Base-by-base conservation (phyloP, 2,888 invertebrate species). In the Meghimatium bilineatum region DNA sequence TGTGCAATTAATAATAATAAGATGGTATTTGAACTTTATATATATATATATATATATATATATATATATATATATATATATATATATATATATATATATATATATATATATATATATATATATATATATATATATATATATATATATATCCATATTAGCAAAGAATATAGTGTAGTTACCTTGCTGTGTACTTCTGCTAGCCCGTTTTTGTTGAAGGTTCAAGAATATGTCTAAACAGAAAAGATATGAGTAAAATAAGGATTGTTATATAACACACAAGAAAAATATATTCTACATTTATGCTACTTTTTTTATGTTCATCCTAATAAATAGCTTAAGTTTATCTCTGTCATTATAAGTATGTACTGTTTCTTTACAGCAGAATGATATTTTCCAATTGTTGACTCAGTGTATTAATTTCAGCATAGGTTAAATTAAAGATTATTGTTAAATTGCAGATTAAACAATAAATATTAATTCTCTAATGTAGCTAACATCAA, bases 171-270 rank as follows among this genome's bases (percentile, higher is more conserved):
- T 56, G 20, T n/a, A 69, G 36, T 38, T 71, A 36, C 3, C 36
- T 83, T 80, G 80, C 84, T 74, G 72, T n/a, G 74, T 49, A 20
- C 66, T 26, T 75, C 75, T 56, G 32, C 26, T 80, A 0, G 80
- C 72, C 6, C 79, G 63, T 29, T 72, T 74, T 34, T 84, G 79
- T 32, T 84, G 72, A 66, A 84, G 44, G 69, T 34, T 84, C 34
- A 80, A 44, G 80, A 75, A 84, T 32, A 84, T 84, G 56, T 84
- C 84, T 84, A 38, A 71, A 77, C 26, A 1, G 20, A 78, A 63
- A 56, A 63, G 20, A 23, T 56, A 56, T 56, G 56, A 56, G 56
- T 56, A 23, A 56, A 44, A 44, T 12, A n/a, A n/a, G 44, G 44
- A 44, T 44, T 20, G 20, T 56, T 56, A 56, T 56, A 56, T 56